Base-by-base conservation (phyloP, 2,113 vertebrate species). In the Macaca mulatta region DNA sequence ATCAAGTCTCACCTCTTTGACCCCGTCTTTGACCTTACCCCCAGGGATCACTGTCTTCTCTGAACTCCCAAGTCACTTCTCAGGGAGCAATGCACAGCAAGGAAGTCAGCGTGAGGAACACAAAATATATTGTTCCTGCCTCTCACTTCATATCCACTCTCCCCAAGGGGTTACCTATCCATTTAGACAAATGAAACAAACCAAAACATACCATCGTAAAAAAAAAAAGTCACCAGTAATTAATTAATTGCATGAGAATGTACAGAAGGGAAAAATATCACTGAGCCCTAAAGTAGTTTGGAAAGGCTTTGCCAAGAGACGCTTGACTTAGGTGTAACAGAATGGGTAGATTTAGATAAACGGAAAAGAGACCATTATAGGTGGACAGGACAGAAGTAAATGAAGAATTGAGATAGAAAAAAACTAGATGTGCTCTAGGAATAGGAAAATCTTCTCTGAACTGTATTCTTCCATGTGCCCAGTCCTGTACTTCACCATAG, bases 1-100 rank as follows among this genome's bases (percentile, higher is more conserved):
- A 84, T 78, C 57, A 94, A 82, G 72, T 78, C 75, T 96, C 85
- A 81, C 25, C 32, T 81, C 74, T n/a, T 89, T 89, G 69, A 95
- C 75, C 70, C 38, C 1, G 55, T 94, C 30, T 83, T 50, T 92
- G 52, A 88, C 52, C 61, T 90, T 90, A 95, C 6, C 6, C 17
- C 35, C 72, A 79, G 67, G 23, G 13, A 75, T 92, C 88, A 82
- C 32, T 72, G 8, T 94, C 79, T 95, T 95, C 38, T n/a, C 32
- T 78, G 32, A 95, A 72, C 88, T 96, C 57, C 22, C 55, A 96
- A 93, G 79, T 80, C 20, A 61, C 30, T 94, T 90, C 43, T 90
- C n/a, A 95, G 84, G 61, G n/a, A 48, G 11, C 52, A 94, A 74
- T 38, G 52, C 67, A 83, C 10, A 38, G 3, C 8, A 3, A 96